Evolutionary conservation across 2,113 vertebrate species (phyloP).

Genomic region (Rutilus rutilus): DNA sequence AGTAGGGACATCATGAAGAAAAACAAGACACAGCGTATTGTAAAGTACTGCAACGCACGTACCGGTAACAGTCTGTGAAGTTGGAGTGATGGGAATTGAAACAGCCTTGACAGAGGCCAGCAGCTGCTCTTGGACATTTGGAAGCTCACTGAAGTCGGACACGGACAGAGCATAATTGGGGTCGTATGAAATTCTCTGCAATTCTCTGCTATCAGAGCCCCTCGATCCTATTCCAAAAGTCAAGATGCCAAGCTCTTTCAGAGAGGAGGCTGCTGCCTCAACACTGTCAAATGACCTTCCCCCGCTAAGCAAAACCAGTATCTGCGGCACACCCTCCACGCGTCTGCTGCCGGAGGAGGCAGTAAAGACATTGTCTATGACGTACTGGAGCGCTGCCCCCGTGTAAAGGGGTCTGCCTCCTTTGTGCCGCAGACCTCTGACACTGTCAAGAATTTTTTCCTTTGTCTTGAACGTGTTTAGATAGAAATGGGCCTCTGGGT

Average conservation of each 20-base stretch:
- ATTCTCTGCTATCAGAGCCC: slow-evolving; percentile 62
- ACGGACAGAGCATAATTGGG: slow-evolving; percentile 55
- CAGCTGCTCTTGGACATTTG: slow-evolving; percentile 52
- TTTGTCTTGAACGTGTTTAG: slow-evolving; percentile 58
- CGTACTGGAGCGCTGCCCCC: slow-evolving; percentile 74
- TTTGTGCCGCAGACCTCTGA: slow-evolving; percentile 52
- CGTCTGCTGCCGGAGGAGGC: slow-evolving; percentile 69
- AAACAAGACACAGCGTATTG: slow-evolving; percentile 44
- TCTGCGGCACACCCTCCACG: background rate
- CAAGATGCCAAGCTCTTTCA: slow-evolving; percentile 60
- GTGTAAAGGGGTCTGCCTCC: slow-evolving; percentile 73
- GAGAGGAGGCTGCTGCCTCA: slow-evolving; percentile 39
- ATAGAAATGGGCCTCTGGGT: slow-evolving; percentile 57
- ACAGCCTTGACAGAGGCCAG: background rate
- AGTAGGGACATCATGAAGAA: background rate
- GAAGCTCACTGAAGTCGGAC: slow-evolving; percentile 56
- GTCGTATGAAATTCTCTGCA: slow-evolving; percentile 57
- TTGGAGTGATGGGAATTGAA: background rate
- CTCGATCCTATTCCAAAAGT: slow-evolving; percentile 53
- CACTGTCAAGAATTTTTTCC: slow-evolving; percentile 43
- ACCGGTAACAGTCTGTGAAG: slow-evolving; percentile 11
- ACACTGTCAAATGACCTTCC: background rate
- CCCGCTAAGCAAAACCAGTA: background rate
- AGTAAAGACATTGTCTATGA: slow-evolving; percentile 72
- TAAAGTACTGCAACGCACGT: background rate